Conservation (phyloP, 2,113 vertebrate genomes). For the Martes martes region DNA sequence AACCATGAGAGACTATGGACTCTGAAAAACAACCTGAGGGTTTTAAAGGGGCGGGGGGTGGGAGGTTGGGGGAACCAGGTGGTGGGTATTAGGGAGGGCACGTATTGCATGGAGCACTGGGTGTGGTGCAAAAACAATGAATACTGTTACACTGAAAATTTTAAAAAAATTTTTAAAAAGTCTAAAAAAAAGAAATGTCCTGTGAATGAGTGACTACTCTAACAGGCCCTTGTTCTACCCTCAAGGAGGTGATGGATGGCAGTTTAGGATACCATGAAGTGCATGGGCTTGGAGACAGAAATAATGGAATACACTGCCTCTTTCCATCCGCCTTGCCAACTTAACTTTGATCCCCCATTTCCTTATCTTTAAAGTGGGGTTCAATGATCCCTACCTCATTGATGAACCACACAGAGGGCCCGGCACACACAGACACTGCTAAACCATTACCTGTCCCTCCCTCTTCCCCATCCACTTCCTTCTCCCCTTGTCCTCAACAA, state of each 20-base stretch:
- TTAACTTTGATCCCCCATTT: not conserved
- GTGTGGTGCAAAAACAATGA: no score
- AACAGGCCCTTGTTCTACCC: not conserved
- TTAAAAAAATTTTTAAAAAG: no score
- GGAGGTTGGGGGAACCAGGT: no score
- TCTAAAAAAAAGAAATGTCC: not conserved
- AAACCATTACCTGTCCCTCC: not conserved
- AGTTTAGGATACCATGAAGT: not conserved
- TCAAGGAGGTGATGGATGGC: not conserved
- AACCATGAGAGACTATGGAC: not conserved
- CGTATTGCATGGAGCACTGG: no score
- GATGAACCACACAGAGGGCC: not conserved
- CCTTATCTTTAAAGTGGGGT: not conserved
- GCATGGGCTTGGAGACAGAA: not conserved
- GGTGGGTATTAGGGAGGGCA: no score
- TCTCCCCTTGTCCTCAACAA: not conserved
- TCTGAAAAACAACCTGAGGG: no score
- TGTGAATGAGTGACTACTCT: not conserved
- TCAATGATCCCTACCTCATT: not conserved
- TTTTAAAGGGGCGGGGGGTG: no score
- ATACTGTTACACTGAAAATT: no score
- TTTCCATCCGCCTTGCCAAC: not conserved
- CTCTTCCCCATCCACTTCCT: not conserved
- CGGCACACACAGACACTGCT: not conserved
- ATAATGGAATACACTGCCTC: not conserved